Evolutionary conservation across 2,888 invertebrate species (phyloP), one percentile per base, ranked within the genome.

Genomic region (Gerris lacustris): DNA sequence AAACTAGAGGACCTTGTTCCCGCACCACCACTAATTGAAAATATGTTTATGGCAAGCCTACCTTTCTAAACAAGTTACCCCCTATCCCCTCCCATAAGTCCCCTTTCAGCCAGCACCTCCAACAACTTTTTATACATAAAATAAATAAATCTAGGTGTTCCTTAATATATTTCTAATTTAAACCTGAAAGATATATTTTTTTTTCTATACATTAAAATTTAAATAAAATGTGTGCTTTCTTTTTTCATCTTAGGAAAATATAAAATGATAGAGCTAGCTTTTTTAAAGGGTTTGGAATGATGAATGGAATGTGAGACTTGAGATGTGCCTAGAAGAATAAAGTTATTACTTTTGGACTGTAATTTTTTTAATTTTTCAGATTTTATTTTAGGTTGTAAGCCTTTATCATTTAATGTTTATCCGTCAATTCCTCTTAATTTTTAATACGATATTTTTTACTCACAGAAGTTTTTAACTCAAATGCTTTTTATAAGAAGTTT

Each of bases 21-120:
- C 44, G 92, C 94, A 72, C 95, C 96, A 69, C 91, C 93, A 11
- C 86, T 94, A 77, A 94, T 96, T 79, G 96, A 96, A 82, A 94
- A 92, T 81, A 92, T 96, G 91, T 96, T 95, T 82, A 91, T 93
- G 78, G 90, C 94, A 79, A 94, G 92, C 83, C 86, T 96, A 80
- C 96, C 96, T 76, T 96, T 95, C 82, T 96, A 88, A 76, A 72
- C 15, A 2, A 11, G 15, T 11, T 55, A 55, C 9, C 55, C 15
- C 55, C 55, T 55, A 11, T 55, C 55, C 55, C 55, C 55, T 11
- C 9, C 11, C 9, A 55, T 11, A 55, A 2, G 55, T 15, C 9
- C 15, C 9, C 15, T 55, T 55, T 55, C 55, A 11, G 47, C 11
- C 47, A 47, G 55, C 55, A 55, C 55, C 55, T 55, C 15, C 55